Conservation (phyloP, 2,888 invertebrate genomes). For the Campaea margaritaria region DNA sequence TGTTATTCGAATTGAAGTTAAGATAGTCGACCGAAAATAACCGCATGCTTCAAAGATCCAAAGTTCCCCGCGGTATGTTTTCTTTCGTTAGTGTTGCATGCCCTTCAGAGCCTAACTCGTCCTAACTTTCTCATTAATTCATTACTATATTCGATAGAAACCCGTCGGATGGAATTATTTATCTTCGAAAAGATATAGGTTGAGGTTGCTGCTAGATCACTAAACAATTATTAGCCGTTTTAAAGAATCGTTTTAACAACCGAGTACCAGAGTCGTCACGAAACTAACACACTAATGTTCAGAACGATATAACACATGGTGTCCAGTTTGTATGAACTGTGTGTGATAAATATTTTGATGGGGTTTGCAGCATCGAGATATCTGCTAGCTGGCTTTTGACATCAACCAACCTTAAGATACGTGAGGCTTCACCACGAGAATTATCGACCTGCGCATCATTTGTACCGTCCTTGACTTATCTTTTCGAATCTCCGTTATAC, state of each 20-base stretch:
- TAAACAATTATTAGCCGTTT: constrained; percentile 42
- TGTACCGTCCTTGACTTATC: constrained; percentile 77
- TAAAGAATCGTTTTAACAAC: constrained; percentile 46
- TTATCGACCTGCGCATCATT: constrained; percentile 78
- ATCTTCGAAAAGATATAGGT: constrained; percentile 29
- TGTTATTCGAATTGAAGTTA: constrained; percentile 35
- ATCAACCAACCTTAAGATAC: constrained; percentile 81
- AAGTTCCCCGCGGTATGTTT: constrained; percentile 16
- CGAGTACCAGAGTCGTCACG: constrained; percentile 56
- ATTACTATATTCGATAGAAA: constrained; percentile 38
- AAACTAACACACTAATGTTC: constrained; percentile 74
- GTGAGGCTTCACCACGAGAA: constrained; percentile 74
- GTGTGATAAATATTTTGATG: constrained; percentile 79
- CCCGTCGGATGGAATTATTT: constrained; percentile 26
- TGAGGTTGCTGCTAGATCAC: constrained; percentile 44
- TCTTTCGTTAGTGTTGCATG: constrained; percentile 37
- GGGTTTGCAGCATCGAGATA: constrained; percentile 86
- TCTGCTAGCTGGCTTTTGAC: constrained; percentile 86
- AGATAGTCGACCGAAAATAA: constrained; percentile 50
- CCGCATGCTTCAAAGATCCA: constrained; percentile 59
- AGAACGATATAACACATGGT: constrained; percentile 66
- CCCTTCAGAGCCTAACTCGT: constrained; percentile 27
- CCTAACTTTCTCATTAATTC: constrained; percentile 27
- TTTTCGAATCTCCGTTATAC: constrained; percentile 51
- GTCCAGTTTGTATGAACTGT: constrained; percentile 67